A percentile compares a stretch with the other conserved stretches of the same genome.
Evolutionary conservation across 53 echinoderm and acorn worm genomes (phyloP).

Genomic region (Antedon mediterranea): DNA sequence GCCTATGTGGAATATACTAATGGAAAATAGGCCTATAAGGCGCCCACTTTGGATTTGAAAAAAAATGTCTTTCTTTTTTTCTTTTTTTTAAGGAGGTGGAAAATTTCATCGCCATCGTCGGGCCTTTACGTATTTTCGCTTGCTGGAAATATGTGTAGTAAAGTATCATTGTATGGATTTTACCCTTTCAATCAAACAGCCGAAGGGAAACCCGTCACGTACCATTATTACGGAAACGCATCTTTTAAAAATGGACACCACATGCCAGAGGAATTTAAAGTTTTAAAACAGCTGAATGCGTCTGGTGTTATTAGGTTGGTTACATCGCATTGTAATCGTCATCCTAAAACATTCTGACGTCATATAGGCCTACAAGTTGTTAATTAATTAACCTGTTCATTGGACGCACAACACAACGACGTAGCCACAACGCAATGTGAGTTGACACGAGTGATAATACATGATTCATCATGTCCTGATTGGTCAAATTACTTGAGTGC

Average conservation of each 20-base stretch:
- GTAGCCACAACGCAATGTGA: too few relatives aligned
- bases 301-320: not conserved
- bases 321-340: not conserved
- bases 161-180: not conserved
- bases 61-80: too few relatives aligned
- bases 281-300: not conserved
- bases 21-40: too few relatives aligned
- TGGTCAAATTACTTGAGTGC: too few relatives aligned
- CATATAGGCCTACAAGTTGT: too few relatives aligned
- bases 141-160: not conserved
- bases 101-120: not conserved
- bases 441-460: too few relatives aligned
- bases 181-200: not conserved
- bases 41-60: too few relatives aligned
- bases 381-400: too few relatives aligned
- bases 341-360: too few relatives aligned
- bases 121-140: not conserved
- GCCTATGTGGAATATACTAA: too few relatives aligned
- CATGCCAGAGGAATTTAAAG: not conserved
- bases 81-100: not conserved
- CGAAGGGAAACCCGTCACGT: not conserved
- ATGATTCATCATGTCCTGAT: too few relatives aligned
- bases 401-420: too few relatives aligned
- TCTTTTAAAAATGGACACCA: not conserved
- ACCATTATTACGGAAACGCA: not conserved